Evolutionary conservation across 2,113 vertebrate genomes (phyloP).

Genomic region (Hippolais icterina): DNA sequence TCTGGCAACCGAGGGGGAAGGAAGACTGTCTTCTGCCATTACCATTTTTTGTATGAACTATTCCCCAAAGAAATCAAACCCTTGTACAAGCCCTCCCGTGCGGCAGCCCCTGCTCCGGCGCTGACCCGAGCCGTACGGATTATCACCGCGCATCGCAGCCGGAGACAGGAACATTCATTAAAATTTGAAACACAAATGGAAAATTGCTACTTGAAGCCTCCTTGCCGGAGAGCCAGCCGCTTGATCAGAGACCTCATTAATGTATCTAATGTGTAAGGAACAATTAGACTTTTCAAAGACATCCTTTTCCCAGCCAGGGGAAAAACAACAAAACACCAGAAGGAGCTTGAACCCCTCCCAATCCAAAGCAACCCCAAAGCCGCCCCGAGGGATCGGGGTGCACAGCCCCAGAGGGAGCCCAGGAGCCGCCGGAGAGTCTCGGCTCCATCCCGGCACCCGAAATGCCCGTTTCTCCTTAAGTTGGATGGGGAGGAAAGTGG

Average conservation of each 20-base stretch:
- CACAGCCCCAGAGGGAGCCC: not conserved
- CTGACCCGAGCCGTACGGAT: conserved; percentile 37
- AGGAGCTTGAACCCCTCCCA: not conserved
- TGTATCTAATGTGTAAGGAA: conserved; percentile 59
- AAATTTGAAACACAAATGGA: conserved; percentile 80
- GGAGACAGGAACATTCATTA: conserved; percentile 73
- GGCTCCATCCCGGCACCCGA: not conserved
- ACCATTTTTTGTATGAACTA: conserved; percentile 39
- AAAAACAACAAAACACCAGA: not conserved
- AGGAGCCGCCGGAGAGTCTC: not conserved
- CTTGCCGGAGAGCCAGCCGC: conserved; percentile 52
- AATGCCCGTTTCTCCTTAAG: conserved; percentile 1
- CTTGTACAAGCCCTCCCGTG: conserved; percentile 31
- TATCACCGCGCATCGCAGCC: conserved; percentile 43
- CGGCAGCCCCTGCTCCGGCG: conserved; percentile 36
- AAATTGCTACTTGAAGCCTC: conserved; percentile 78
- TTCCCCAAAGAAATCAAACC: conserved; percentile 70
- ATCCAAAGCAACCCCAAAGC: not conserved
- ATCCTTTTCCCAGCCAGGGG: conserved; percentile 39
- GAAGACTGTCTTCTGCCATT: conserved; percentile 5
- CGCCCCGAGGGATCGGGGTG: not conserved
- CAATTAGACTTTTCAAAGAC: conserved; percentile 35
- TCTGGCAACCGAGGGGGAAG: not conserved
- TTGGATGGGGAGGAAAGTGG: not conserved
- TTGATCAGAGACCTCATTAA: conserved; percentile 70